phyloP scores from a whole-genome alignment of 2,888 invertebrate species.

The Aphrophora alni region DNA sequence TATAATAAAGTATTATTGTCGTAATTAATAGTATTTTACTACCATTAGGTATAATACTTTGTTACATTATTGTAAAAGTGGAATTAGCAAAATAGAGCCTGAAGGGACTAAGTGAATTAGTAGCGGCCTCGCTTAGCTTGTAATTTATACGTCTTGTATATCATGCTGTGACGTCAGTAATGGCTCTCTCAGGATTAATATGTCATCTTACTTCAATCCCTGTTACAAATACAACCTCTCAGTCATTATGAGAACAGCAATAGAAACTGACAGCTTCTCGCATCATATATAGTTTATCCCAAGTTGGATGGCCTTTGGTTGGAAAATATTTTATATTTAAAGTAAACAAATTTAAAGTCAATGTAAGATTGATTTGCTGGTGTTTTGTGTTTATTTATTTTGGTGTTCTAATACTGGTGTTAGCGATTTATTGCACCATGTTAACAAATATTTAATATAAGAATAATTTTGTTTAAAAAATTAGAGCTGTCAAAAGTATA shows the following conservation, averaged over 20 bases:
- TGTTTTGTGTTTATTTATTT: no score
- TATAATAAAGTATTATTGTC: no score
- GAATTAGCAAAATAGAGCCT: not conserved
- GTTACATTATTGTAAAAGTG: constrained; percentile 2
- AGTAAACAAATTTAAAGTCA: no score
- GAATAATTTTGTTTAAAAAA: no score
- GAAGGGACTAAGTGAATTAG: not conserved
- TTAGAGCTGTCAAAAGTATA: no score
- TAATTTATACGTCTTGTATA: constrained; percentile 2
- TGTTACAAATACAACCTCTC: not conserved
- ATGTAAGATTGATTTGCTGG: no score
- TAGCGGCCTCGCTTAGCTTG: not conserved
- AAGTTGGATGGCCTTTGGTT: not conserved
- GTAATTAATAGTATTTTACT: not conserved
- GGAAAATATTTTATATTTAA: no score
- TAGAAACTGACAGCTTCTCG: not conserved
- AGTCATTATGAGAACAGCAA: not conserved
- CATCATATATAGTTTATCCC: not conserved
- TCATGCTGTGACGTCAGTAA: not conserved
- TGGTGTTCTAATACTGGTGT: no score
- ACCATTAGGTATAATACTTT: not conserved
- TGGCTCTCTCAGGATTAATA: not conserved
- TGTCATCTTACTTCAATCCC: constrained; percentile 6
- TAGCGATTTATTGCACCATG: no score
- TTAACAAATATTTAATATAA: no score